These are phyloP conservation scores for Anguilla japonica DNA, from an alignment of 2,113 vertebrate genomes.

Conservation along the genomic window DNA sequence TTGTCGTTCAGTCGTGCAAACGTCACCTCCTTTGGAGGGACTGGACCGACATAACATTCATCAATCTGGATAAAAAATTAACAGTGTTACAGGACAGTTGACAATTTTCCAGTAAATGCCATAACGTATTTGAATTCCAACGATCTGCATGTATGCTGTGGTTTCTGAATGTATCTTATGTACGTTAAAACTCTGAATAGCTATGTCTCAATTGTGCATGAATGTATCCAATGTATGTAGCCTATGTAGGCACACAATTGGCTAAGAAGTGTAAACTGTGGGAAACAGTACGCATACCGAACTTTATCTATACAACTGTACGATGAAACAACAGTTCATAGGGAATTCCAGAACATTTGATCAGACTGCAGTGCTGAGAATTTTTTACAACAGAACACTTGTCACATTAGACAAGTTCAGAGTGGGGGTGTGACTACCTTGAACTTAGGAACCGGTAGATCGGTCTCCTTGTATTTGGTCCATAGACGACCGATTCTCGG, in stretches of 20 bases:
- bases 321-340: not conserved
- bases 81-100: not conserved
- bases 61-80: constrained; percentile 76
- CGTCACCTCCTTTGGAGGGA: constrained; percentile 95
- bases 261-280: not conserved
- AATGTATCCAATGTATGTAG: no score
- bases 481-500: constrained; percentile 90
- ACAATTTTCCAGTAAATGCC: not conserved
- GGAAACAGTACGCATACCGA: no score
- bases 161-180: not conserved
- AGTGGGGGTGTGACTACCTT: constrained; percentile 70
- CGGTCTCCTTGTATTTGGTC: constrained; percentile 84
- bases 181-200: not conserved
- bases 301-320: not conserved
- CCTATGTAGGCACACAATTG: no score
- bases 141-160: not conserved
- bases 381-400: not conserved
- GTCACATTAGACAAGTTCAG: constrained; percentile 17
- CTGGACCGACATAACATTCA: constrained; percentile 88
- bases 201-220: no score
- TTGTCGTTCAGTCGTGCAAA: constrained; percentile 96
- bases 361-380: not conserved
- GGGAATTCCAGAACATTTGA: not conserved
- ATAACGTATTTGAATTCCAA: not conserved
- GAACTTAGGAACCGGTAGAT: constrained; percentile 87